Percentiles rank a stretch among this genome's conserved stretches.
These are phyloP conservation scores for Dione juno DNA, from an alignment of 2,888 invertebrate genomes.

Conservation along the genomic window DNA sequence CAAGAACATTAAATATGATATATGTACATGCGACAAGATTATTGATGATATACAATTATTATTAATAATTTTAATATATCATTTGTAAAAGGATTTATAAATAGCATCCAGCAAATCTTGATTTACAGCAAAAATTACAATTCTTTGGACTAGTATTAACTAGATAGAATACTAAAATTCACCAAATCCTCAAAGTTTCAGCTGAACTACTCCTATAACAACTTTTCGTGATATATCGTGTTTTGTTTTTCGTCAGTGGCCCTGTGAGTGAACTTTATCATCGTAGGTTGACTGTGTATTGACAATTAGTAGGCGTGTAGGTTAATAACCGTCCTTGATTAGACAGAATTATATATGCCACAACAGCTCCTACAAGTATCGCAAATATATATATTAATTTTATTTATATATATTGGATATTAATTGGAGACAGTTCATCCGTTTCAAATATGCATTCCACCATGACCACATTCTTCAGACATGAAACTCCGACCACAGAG, in stretches of 20 bases:
- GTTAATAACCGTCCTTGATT: conserved; percentile 24
- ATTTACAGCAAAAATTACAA: too few relatives aligned
- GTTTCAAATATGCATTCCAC: too few relatives aligned
- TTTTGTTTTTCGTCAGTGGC: not conserved
- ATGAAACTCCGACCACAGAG: too few relatives aligned
- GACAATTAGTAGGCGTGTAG: conserved; percentile 19
- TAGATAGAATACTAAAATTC: too few relatives aligned
- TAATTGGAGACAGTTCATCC: too few relatives aligned
- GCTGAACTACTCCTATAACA: too few relatives aligned
- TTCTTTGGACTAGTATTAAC: too few relatives aligned
- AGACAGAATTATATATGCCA: not conserved
- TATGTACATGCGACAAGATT: conserved; percentile 24
- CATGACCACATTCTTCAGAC: too few relatives aligned
- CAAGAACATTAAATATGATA: conserved; percentile 36
- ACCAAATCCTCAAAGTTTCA: too few relatives aligned
- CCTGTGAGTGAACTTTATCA: conserved; percentile 8
- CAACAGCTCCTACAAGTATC: too few relatives aligned
- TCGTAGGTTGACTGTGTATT: conserved; percentile 22
- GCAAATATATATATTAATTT: too few relatives aligned
- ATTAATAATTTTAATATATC: conserved; percentile 4
- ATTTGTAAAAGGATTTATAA: not conserved
- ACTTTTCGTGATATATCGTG: not conserved
- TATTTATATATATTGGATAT: too few relatives aligned
- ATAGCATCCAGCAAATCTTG: not conserved
- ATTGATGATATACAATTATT: conserved; percentile 4